A percentile compares a stretch with the other conserved stretches of the same genome.
phyloP scores from a whole-genome alignment of 1,140 invertebrate species.

The Campoletis sonorensis region DNA sequence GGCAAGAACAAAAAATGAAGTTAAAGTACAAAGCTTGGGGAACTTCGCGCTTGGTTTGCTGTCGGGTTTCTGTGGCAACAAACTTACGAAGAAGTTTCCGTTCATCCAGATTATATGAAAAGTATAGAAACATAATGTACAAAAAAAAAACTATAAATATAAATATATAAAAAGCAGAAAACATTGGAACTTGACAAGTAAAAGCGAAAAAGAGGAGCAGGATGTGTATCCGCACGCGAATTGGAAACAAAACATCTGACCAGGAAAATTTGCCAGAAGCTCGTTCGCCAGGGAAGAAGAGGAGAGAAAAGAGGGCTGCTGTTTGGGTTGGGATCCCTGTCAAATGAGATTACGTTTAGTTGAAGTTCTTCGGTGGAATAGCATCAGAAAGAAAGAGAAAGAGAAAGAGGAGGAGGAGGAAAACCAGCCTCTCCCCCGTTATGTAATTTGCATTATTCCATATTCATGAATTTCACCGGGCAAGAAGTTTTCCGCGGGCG shows the following conservation, averaged over 20 bases:
- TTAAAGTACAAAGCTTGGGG: too few relatives aligned
- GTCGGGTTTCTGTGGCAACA: too few relatives aligned
- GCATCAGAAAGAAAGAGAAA: slow-evolving; percentile 30
- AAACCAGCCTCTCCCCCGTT: not conserved
- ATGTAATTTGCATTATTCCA: slow-evolving; percentile 54
- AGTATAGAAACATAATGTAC: not conserved
- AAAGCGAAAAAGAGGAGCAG: not conserved
- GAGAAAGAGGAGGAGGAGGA: too few relatives aligned
- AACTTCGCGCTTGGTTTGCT: too few relatives aligned
- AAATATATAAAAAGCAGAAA: not conserved
- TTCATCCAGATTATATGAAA: too few relatives aligned
- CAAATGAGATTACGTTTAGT: slow-evolving; percentile 57
- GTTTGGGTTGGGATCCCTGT: slow-evolving; percentile 49
- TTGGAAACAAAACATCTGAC: slow-evolving; percentile 52
- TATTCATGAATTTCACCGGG: slow-evolving; percentile 53
- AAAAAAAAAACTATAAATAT: too few relatives aligned
- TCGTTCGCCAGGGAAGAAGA: not conserved
- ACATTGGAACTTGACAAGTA: not conserved
- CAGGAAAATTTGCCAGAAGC: slow-evolving; percentile 47
- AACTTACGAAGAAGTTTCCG: too few relatives aligned
- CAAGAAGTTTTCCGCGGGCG: slow-evolving; percentile 51
- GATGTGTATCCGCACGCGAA: slow-evolving; percentile 22
- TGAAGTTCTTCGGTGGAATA: slow-evolving; percentile 52
- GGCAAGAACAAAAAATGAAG: too few relatives aligned
- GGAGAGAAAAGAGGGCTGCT: not conserved